Evolutionary conservation across 2,888 invertebrate species (phyloP), one percentile per base, ranked within the genome.

Genomic region (Sphaerophoria rueppellii): DNA sequence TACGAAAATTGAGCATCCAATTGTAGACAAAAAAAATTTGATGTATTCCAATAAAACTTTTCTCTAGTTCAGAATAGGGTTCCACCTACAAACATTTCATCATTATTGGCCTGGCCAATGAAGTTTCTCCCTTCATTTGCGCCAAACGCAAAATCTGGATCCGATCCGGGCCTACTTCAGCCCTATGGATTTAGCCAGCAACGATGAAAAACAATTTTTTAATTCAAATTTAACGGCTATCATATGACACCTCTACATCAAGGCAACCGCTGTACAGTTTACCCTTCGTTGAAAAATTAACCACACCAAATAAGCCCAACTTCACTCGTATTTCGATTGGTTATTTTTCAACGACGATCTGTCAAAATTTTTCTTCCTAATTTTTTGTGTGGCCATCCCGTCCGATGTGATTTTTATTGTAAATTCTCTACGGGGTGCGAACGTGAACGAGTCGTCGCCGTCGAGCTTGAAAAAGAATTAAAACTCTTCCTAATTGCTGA

Each of bases 1-100:
- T 96, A 87, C 88, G 90, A 74, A 89, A 90, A 71, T 87, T 90
- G 61, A 91, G 91, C 83, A 90, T 91, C 61, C 90, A 91, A 80
- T 87, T 92, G 70, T 92, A 88, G 89, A 73, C 63, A 63, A 6
- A 40, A 40, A 34, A 24, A 48, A 40, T 43, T 35, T 40, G 65
- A 6, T 73, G 14, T 82, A 52, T 40, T 43, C 55, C 11, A 32
- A 24, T 24, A 24, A 24, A 24, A 24, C 24, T 24, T 24, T 24
- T 24, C 24, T 24, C 24, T 24, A 24, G 24, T 24, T 24, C 24
- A 24, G 1, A 24, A 24, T 24, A 24, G 24, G 24, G 24, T 24
- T 24, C 24, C 24, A 24, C 24, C 24, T 24, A 24, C 24, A 24
- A 24, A 24, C 1, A 24, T 24, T 2, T 24, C 24, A 24, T 24